Percentiles rank a stretch among this genome's conserved stretches.
phyloP scores from a whole-genome alignment of 2,113 vertebrate species.

The Misgurnus anguillicaudatus region DNA sequence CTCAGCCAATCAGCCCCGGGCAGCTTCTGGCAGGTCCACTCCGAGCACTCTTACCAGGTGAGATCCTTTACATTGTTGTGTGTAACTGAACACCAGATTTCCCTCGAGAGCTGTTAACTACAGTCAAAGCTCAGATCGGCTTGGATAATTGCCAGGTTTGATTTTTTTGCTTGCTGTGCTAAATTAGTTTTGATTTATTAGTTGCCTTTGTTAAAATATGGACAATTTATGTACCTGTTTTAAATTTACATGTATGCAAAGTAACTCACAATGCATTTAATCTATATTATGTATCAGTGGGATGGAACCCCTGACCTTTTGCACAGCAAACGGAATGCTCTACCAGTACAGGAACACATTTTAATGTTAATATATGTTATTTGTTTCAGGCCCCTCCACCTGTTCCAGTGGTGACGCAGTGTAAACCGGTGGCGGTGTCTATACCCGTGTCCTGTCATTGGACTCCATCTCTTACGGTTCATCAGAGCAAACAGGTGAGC shows the following conservation, averaged over 20 bases:
- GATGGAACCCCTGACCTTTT: no score
- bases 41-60: slow-evolving; percentile 94
- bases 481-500: slow-evolving; percentile 70
- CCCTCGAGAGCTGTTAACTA: not conserved
- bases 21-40: slow-evolving; percentile 87
- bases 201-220: no score
- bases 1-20: slow-evolving; percentile 83
- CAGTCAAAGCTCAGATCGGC: not conserved
- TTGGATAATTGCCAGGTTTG: not conserved
- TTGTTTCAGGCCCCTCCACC: slow-evolving; percentile 75
- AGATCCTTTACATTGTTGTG: slow-evolving; percentile 18
- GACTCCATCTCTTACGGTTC: slow-evolving; percentile 72
- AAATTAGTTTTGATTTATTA: no score
- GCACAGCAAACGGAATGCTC: no score
- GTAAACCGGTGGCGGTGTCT: slow-evolving; percentile 63
- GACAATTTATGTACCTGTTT: no score
- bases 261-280: no score
- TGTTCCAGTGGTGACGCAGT: slow-evolving; percentile 73
- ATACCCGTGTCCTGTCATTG: slow-evolving; percentile 71
- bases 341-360: no score
- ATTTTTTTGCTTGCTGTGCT: not conserved
- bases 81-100: not conserved
- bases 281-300: no score
- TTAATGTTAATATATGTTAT: not conserved
- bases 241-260: no score